A percentile compares a stretch with the other conserved stretches of the same genome.
These are phyloP conservation scores for Actinopyga echinites DNA, from an alignment of 53 echinoderm and acorn worm genomes.

Conservation along the genomic window DNA sequence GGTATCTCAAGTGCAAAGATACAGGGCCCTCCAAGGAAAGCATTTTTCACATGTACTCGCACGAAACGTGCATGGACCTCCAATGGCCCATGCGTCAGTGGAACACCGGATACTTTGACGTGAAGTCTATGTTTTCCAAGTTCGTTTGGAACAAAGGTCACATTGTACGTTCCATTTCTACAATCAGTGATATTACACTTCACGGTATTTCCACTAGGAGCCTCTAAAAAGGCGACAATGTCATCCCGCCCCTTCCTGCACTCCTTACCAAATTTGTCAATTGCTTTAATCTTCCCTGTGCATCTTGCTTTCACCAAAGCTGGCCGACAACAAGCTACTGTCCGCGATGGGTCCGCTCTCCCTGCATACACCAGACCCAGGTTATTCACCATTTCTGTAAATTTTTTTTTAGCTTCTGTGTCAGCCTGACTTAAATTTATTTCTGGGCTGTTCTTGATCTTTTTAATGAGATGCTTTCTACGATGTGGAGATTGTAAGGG, in stretches of 20 bases:
- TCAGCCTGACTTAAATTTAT: slow-evolving; percentile 71
- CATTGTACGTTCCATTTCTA: slow-evolving; percentile 80
- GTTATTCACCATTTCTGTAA: slow-evolving; percentile 64
- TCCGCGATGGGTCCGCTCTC: slow-evolving; percentile 84
- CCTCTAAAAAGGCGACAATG: slow-evolving; percentile 57
- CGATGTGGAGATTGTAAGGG: neutral
- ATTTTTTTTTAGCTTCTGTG: slow-evolving; percentile 53
- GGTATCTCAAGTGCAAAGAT: slow-evolving; percentile 80
- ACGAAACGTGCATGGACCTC: slow-evolving; percentile 77
- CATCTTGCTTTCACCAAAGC: slow-evolving; percentile 78
- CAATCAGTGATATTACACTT: slow-evolving; percentile 70
- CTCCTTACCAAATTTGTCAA: slow-evolving; percentile 68
- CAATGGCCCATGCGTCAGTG: slow-evolving; percentile 74
- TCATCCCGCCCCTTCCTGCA: slow-evolving; percentile 72
- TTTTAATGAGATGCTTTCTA: slow-evolving; percentile 18
- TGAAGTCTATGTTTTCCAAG: slow-evolving; percentile 77
- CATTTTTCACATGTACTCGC: slow-evolving; percentile 70
- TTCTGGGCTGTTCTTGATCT: slow-evolving; percentile 39
- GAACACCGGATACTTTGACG: slow-evolving; percentile 73
- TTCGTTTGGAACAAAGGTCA: slow-evolving; percentile 66
- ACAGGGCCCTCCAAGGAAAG: slow-evolving; percentile 77
- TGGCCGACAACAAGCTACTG: slow-evolving; percentile 69
- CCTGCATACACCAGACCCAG: slow-evolving; percentile 81
- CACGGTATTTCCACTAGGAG: slow-evolving; percentile 47
- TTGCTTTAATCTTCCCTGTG: slow-evolving; percentile 78